These are phyloP conservation scores for Alligator mississippiensis DNA, from an alignment of 2,113 vertebrate genomes.

Conservation along the genomic window DNA sequence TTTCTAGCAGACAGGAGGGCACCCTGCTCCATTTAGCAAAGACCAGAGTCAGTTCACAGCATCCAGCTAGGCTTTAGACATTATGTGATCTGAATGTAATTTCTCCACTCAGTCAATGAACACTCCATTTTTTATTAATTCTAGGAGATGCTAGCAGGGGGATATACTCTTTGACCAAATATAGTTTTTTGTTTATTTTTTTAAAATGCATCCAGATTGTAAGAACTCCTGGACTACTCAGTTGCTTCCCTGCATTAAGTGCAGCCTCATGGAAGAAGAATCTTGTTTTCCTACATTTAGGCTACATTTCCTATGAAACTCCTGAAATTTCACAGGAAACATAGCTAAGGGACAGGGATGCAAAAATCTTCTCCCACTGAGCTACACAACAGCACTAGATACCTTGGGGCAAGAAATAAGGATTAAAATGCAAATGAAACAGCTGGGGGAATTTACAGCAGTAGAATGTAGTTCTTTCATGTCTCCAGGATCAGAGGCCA, in stretches of 20 bases:
- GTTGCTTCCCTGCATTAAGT: not conserved
- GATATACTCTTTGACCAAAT: constrained; percentile 52
- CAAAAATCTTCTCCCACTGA: constrained; percentile 18
- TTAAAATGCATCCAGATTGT: not conserved
- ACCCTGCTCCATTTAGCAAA: constrained; percentile 41
- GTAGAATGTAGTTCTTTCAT: not conserved
- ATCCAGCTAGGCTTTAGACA: constrained; percentile 46
- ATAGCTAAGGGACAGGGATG: constrained; percentile 45
- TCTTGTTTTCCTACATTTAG: too few relatives aligned
- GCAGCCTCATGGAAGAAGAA: too few relatives aligned
- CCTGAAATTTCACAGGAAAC: constrained; percentile 3
- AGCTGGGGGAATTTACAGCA: not conserved
- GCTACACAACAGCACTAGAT: not conserved
- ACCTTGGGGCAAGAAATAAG: not conserved
- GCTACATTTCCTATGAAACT: too few relatives aligned
- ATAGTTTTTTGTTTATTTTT: not conserved
- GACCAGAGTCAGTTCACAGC: constrained; percentile 26
- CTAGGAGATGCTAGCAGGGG: constrained; percentile 14
- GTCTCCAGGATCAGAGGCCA: not conserved
- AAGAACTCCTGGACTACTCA: not conserved
- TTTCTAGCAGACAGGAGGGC: constrained; percentile 20
- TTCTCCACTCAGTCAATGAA: constrained; percentile 59
- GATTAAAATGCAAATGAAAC: constrained; percentile 5
- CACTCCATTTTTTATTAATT: constrained; percentile 59
- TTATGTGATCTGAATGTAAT: constrained; percentile 62